Evolutionary conservation across 2,113 vertebrate genomes (phyloP).

Genomic region (Zosterops borbonicus): DNA sequence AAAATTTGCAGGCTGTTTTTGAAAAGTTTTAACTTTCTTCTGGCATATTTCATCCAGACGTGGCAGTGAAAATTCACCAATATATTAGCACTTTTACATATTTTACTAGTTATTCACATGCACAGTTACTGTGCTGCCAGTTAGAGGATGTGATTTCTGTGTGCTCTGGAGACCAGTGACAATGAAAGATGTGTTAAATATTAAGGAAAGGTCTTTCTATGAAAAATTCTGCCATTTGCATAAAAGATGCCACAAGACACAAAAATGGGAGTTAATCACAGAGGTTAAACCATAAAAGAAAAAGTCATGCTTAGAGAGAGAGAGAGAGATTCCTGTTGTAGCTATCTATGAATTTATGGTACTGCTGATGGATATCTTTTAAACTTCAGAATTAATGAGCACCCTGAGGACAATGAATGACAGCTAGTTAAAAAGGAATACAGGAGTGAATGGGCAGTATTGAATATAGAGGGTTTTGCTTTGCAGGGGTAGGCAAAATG

Average conservation of each 20-base stretch:
- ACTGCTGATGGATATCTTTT: constrained; percentile 63
- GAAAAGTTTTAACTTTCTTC: not conserved
- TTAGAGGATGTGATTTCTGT: not conserved
- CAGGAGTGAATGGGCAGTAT: constrained; percentile 24
- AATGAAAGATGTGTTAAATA: constrained; percentile 51
- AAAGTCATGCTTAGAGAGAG: constrained; percentile 13
- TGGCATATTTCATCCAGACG: not conserved
- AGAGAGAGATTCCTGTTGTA: constrained; percentile 44
- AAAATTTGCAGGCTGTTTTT: not conserved
- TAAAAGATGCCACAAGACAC: constrained; percentile 55
- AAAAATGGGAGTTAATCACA: constrained; percentile 51
- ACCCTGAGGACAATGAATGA: constrained; percentile 66
- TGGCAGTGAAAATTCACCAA: not conserved
- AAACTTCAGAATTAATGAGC: constrained; percentile 72
- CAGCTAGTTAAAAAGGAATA: constrained; percentile 67
- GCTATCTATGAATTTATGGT: constrained; percentile 67
- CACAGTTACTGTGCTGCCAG: not conserved
- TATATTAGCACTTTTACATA: not conserved
- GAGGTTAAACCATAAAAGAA: constrained; percentile 26
- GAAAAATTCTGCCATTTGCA: constrained; percentile 50
- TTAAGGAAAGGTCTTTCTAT: constrained; percentile 50
- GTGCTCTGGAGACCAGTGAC: not conserved
- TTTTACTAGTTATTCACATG: not conserved
- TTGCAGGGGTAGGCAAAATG: not conserved
- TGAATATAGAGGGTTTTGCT: constrained; percentile 33